Evolutionary conservation across 1,140 invertebrate species (phyloP), one percentile per base, ranked within the genome.

Genomic region (Drosophila carrolli): DNA sequence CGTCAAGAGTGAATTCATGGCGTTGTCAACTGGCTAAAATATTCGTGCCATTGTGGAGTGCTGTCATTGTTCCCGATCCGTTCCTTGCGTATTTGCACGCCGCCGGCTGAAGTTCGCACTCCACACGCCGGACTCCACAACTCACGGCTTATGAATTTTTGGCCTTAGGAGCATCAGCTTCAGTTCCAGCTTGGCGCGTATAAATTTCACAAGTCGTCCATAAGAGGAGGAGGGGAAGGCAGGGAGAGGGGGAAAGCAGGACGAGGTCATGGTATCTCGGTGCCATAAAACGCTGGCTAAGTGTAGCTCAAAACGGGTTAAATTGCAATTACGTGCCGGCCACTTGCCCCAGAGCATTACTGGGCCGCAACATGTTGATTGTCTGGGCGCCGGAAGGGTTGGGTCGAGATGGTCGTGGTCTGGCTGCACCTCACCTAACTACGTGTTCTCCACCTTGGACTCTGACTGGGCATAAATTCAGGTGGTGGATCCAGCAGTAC

Each of bases 241-340:
- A 16, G 0, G 16, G 16, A 16, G 16, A n/a, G 11, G 40, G 40
- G 14, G 19, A 32, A 32, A 32, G 29, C 6, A 19, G 54, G 54
- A 13, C 27, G 23, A 19, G 61, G 59, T 60, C 55, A 57, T 35
- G 51, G 73, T 40, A 72, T 63, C 40, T 16, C 44, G 61, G 47
- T 60, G 44, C 44, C 50, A 62, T 57, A 61, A 70, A 75, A 46
- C 68, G 54, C 58, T 60, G 67, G 75, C 70, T 56, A 76, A 61
- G 53, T 70, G 60, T 16, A 51, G 70, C 57, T 76, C 59, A 68
- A 83, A 82, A 67, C 53, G 44, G 78, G 56, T 76, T 56, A 50
- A 75, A 75, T 75, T 82, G 80, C 81, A 82, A 83, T 80, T 83
- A 84, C 80, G 80, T 83, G 80, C 71, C 57, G 53, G 54, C 43